These are phyloP conservation scores for Gambusia holbrooki DNA, from an alignment of 2,113 vertebrate genomes.

Conservation along the genomic window DNA sequence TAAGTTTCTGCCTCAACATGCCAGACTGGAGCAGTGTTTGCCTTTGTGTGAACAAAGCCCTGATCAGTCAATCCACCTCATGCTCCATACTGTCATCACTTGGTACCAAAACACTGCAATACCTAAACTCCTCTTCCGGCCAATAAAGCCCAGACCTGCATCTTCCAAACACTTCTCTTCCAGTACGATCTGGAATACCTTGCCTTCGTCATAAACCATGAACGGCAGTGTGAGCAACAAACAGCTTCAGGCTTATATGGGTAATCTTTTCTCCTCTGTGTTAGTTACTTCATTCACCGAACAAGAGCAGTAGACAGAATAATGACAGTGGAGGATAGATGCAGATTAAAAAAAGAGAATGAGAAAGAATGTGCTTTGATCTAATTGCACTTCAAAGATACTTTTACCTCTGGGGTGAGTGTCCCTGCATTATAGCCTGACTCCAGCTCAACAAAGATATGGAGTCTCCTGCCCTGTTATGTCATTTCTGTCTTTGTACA, in stretches of 20 bases:
- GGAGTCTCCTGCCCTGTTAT: constrained; percentile 3
- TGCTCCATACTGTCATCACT: too few relatives aligned
- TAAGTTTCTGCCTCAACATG: too few relatives aligned
- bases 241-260: constrained; percentile 5
- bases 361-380: constrained; percentile 54
- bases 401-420: constrained; percentile 30
- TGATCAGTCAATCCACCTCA: too few relatives aligned
- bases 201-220: not conserved
- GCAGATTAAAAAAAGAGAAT: constrained; percentile 37
- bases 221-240: not conserved
- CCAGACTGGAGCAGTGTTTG: too few relatives aligned
- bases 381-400: constrained; percentile 61
- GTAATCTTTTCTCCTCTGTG: not conserved
- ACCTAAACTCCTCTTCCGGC: too few relatives aligned
- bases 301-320: constrained; percentile 20
- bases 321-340: constrained; percentile 20
- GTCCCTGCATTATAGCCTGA: constrained; percentile 41
- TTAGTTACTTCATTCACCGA: constrained; percentile 27
- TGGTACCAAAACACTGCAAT: too few relatives aligned
- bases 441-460: constrained; percentile 28
- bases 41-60: too few relatives aligned
- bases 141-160: not conserved
- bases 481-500: constrained; percentile 3
- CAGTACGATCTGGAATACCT: not conserved
- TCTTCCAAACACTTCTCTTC: not conserved